These are phyloP conservation scores for Labeo rohita DNA, from an alignment of 2,113 vertebrate species.

Conservation along the genomic window DNA sequence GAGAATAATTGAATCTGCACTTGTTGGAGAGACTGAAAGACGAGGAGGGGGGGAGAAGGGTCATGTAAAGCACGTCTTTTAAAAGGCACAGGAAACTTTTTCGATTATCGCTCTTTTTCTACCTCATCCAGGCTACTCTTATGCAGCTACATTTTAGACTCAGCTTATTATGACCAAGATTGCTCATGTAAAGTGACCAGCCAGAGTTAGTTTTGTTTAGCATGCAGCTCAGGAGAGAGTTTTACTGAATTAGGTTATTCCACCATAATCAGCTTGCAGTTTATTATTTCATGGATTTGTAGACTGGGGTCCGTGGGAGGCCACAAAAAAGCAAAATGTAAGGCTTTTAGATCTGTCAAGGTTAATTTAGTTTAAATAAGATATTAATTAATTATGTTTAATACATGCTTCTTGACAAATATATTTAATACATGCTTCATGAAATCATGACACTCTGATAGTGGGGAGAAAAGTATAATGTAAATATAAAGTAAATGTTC, in stretches of 20 bases:
- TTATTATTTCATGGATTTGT: not conserved
- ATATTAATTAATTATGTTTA: not conserved
- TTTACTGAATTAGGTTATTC: not conserved
- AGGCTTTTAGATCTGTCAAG: not conserved
- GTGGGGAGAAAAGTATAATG: not conserved
- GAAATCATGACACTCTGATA: not conserved
- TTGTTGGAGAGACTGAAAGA: slow-evolving; percentile 20
- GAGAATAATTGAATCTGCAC: slow-evolving; percentile 45
- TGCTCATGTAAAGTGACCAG: too few relatives aligned
- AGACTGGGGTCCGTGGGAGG: too few relatives aligned
- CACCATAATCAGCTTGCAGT: not conserved
- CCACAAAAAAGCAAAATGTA: not conserved
- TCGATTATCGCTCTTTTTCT: not conserved
- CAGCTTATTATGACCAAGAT: too few relatives aligned
- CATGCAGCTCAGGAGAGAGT: not conserved
- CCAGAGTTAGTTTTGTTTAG: not conserved
- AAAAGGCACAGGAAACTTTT: not conserved
- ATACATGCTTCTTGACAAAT: too few relatives aligned
- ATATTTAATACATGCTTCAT: too few relatives aligned
- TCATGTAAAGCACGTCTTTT: not conserved
- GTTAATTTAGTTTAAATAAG: not conserved
- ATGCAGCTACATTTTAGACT: not conserved
- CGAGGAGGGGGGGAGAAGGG: not conserved
- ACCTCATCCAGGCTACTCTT: not conserved
- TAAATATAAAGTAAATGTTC: not conserved